These are phyloP conservation scores for Phaethornis superciliosus DNA, from an alignment of 2,113 vertebrate species.

Conservation along the genomic window DNA sequence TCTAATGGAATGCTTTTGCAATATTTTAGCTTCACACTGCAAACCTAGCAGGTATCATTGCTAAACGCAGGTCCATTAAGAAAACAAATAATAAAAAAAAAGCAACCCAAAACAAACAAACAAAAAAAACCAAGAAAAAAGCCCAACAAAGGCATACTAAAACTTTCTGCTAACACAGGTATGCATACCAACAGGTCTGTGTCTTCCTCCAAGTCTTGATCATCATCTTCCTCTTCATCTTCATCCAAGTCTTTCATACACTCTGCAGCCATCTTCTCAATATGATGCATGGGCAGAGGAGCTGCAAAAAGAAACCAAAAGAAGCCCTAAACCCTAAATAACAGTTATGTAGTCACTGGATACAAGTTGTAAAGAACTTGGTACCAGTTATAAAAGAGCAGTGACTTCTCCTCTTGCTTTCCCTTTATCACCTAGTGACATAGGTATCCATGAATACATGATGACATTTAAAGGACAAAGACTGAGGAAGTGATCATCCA, in stretches of 20 bases:
- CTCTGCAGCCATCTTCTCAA: conserved; percentile 90
- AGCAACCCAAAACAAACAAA: not conserved
- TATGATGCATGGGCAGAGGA: conserved; percentile 93
- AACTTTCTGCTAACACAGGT: not conserved
- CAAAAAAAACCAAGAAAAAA: too few relatives aligned
- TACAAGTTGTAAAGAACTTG: not conserved
- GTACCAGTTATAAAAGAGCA: not conserved
- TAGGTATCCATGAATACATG: not conserved
- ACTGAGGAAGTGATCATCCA: not conserved
- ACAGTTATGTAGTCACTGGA: not conserved
- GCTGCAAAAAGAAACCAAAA: conserved; percentile 72
- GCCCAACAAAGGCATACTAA: not conserved
- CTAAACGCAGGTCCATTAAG: not conserved
- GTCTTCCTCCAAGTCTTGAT: conserved; percentile 82
- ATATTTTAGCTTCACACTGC: not conserved
- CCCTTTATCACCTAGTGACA: not conserved
- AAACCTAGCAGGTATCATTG: not conserved
- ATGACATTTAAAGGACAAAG: not conserved
- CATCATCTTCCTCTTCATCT: conserved; percentile 81
- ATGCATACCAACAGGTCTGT: conserved; percentile 86
- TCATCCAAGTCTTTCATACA: conserved; percentile 92
- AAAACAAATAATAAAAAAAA: not conserved
- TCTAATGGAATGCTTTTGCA: not conserved
- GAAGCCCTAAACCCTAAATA: not conserved
- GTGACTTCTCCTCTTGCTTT: not conserved